phyloP scores from a whole-genome alignment of 2,113 vertebrate genomes.

The Rhinoptilus africanus region DNA sequence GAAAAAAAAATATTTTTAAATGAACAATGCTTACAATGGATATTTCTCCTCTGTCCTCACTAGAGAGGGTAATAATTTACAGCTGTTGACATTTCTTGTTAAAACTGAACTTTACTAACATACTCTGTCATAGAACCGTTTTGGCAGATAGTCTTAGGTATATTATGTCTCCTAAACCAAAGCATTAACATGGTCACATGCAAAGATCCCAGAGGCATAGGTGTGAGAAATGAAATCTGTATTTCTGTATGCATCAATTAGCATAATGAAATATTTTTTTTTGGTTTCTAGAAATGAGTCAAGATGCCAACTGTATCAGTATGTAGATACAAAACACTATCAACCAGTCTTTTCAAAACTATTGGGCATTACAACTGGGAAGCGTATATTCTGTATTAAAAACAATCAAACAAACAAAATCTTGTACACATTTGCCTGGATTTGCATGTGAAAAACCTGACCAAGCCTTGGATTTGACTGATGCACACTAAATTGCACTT shows the following conservation, averaged over 20 bases:
- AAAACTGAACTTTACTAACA: neutral
- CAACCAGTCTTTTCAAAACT: neutral
- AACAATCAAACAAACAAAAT: neutral
- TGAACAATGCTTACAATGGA: neutral
- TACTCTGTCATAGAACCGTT: neutral
- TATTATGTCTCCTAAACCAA: neutral
- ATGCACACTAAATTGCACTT: neutral
- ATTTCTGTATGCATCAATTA: neutral
- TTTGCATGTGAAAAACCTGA: neutral
- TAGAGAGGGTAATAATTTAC: neutral
- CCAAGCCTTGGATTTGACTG: neutral
- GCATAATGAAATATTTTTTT: neutral
- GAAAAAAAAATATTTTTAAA: neutral
- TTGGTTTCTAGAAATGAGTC: neutral
- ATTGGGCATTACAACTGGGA: neutral
- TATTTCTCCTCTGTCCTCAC: neutral
- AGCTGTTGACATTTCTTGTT: neutral
- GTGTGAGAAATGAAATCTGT: neutral
- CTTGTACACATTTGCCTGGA: neutral
- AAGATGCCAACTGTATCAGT: neutral
- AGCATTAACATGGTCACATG: neutral
- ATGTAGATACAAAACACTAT: neutral
- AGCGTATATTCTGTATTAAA: neutral
- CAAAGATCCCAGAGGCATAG: neutral
- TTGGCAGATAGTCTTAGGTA: neutral